Percentiles rank a stretch among this genome's conserved stretches.
phyloP scores from a whole-genome alignment of 2,113 vertebrate genomes.

The Clinocottus analis region DNA sequence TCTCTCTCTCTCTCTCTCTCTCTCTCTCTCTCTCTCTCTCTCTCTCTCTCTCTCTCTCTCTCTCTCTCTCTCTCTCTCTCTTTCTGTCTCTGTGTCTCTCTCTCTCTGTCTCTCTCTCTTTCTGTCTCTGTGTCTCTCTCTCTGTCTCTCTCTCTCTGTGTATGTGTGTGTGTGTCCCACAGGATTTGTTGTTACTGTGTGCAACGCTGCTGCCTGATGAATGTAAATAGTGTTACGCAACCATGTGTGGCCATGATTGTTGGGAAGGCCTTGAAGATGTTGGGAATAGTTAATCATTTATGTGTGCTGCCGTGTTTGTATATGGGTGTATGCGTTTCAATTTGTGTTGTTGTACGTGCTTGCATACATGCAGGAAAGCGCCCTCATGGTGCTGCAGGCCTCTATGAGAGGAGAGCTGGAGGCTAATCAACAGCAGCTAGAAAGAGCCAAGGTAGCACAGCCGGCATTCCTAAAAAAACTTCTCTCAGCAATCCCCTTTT shows the following conservation, averaged over 20 bases:
- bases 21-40: no score
- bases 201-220: conserved; percentile 38
- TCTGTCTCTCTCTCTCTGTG: conserved; percentile 13
- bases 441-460: conserved; percentile 88
- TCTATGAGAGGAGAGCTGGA: conserved; percentile 94
- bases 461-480: neutral
- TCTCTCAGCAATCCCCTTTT: neutral
- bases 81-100: no score
- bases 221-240: conserved; percentile 53
- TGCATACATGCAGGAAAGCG: conserved; percentile 86
- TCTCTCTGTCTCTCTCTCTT: conserved; percentile 2
- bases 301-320: conserved; percentile 5
- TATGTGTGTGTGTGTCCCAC: conserved; percentile 14
- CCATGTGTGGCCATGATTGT: conserved; percentile 34
- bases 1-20: conserved; percentile 7
- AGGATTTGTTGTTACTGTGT: conserved; percentile 21
- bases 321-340: conserved; percentile 9
- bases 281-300: conserved; percentile 46
- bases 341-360: conserved; percentile 40
- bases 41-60: conserved; percentile 16
- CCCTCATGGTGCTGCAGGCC: conserved; percentile 87
- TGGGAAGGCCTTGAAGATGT: conserved; percentile 74
- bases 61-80: conserved; percentile 9
- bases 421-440: conserved; percentile 92
- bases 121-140: no score